Evolutionary conservation across 2,113 vertebrate species (phyloP), one percentile per base, ranked within the genome.

Genomic region (Helogale parvula): DNA sequence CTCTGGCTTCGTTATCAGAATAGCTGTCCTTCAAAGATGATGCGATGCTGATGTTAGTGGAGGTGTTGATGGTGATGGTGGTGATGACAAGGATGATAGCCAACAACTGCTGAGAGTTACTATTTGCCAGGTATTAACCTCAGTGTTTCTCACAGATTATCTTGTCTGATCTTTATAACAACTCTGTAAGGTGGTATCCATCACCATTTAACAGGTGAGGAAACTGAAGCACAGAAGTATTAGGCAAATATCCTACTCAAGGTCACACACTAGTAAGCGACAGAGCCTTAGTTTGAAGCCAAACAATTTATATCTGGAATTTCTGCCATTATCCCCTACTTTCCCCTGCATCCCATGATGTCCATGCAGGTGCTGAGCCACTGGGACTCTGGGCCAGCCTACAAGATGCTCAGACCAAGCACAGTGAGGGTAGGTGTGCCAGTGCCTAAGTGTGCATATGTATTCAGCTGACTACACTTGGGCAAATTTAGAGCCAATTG

Each of bases 401-500:
- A 16, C 0, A 45, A 31, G 69, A 68, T 27, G n/a, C n/a, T 74
- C 27, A 83, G 57, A 69, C 33, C 23, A 80, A 66, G 52, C 38
- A n/a, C 47, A 47, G 82, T n/a, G 52, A 41, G 81, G 27, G 23
- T 19, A 45, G 38, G 23, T 5, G 38, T 31, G 14, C 25, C 45
- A 85, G 60, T 41, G 31, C 45, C 54, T 87, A 52, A 87, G 65
- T 88, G 77, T 88, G 60, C 97, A 54, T 72, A 66, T 85, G 52
- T 68, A 72, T 76, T 81, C 60, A 71, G 17, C 72, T 92, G 54
- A 89, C 72, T 66, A n/a, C 93, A 89, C 96, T 74, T 94, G 96
- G 72, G 35, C 50, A 93, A 80, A 89, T 92, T 92, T 83, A 90
- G 69, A 96, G 92, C 96, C 94, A 98, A 90, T 89, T 93, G 25